Base-by-base conservation (phyloP, 2,113 vertebrate species). In the Hippocampus abdominalis region DNA sequence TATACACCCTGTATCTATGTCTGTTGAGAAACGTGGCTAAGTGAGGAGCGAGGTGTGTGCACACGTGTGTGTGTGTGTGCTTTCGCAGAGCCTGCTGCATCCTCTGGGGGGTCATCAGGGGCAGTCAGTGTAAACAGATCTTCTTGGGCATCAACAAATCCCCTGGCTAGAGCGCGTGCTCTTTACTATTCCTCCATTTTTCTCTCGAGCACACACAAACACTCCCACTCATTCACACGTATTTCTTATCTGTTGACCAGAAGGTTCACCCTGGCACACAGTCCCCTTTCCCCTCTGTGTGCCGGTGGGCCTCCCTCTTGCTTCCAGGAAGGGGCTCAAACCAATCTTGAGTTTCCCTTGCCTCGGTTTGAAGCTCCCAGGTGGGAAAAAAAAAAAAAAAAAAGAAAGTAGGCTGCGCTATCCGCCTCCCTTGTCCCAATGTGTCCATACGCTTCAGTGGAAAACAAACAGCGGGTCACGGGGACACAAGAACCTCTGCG, bases 291-390 rank as follows among this genome's bases (percentile, higher is more conserved):
- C 76, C 82, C 76, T 80, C 68, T 77, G 49, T 80, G 74, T 81
- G 74, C 51, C 74, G 71, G 71, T 76, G 75, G 81, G 77, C 84
- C 86, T 86, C 83, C 9, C 75, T 80, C 86, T 86, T 81, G 69
- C 75, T 90, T 90, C 91, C 88, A 87, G 86, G 89, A 91, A 91
- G 84, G 36, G 81, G 78, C 84, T 75, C 86, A 89, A 88, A 82
- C 76, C 79, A 79, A 87, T 87, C 83, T 92, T 90, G 87, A 87
- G 87, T 92, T 92, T 87, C 89, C 77, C 85, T 76, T 75, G 77
- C 70, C 71, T 84, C 74, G 68, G 68, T 74, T 80, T 76, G 75
- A 76, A 82, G 82, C 84, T 85, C 86, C 80, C 86, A 87, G 86
- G 88, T 89, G 88, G 83, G 88, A 86, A 92, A 91, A 44, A 49